Evolutionary conservation across 2,888 invertebrate species (phyloP), one percentile per base, ranked within the genome.

Genomic region (Clepsis dumicolana): DNA sequence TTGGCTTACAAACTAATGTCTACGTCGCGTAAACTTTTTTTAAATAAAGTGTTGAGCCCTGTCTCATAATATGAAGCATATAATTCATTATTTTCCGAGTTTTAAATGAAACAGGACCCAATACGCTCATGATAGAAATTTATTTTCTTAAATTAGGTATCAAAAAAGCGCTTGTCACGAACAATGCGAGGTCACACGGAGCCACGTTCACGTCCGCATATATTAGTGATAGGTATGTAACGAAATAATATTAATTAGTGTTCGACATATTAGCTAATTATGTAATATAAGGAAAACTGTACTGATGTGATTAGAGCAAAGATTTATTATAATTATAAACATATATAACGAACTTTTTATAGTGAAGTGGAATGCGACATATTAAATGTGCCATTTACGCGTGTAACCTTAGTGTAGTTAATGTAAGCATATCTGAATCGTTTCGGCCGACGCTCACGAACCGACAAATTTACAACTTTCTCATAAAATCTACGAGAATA

Each of bases 301-400:
- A 90, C 91, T 90, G 90, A 91, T 87, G 90, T 90, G 87, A 89
- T 83, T 89, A 88, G 87, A 89, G 88, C 87, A 90, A 91, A 90
- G 84, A 88, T 83, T 74, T 87, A 86, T 87, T 86, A 82, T 71
- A 79, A 80, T 81, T 18, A 44, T 59, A n/a, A n/a, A 53, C 48
- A 63, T 64, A 64, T 68, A 68, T 48, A 53, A 32, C 75, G 72
- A 57, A 54, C 18, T 48, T 59, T 64, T 61, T 65, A 65, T 56
- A 65, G 64, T 60, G 52, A 63, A 81, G 77, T 86, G 81, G 83
- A 86, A 87, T 85, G 87, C 86, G 89, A 90, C 86, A 90, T 90
- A 86, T 85, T 85, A 80, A 80, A 80, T 90, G 91, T 91, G 91
- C 91, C 91, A 90, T 91, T 88, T 87, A 84, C 74, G 57, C 57